phyloP scores from a whole-genome alignment of 2,888 invertebrate genomes.

The Hydriomena furcata region DNA sequence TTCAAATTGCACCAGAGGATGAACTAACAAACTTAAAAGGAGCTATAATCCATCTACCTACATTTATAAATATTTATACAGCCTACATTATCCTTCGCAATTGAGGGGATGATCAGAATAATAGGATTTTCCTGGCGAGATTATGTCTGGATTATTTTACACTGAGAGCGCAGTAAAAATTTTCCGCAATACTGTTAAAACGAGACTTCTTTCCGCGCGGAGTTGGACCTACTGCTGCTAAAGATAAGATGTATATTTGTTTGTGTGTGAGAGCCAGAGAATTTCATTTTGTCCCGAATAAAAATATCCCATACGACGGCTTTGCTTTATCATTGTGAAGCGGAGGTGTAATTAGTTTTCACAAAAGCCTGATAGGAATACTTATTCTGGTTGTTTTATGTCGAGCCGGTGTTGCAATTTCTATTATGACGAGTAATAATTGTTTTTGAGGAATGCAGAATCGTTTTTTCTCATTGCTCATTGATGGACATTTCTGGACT shows the following conservation, averaged over 20 bases:
- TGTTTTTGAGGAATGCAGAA: too few species aligned
- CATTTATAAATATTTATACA: conserved; percentile 21
- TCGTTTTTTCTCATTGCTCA: too few species aligned
- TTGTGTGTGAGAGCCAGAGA: conserved; percentile 41
- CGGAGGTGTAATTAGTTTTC: conserved; percentile 80
- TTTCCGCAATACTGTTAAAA: conserved; percentile 49
- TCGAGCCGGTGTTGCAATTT: too few species aligned
- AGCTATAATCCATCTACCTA: not conserved
- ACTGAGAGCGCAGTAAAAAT: conserved; percentile 68
- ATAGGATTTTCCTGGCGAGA: conserved; percentile 80
- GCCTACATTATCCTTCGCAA: conserved; percentile 41
- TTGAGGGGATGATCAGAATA: conserved; percentile 74
- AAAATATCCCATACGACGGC: conserved; percentile 81
- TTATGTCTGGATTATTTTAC: conserved; percentile 80
- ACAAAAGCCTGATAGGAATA: conserved; percentile 53
- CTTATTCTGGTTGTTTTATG: conserved; percentile 60
- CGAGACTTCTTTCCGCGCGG: conserved; percentile 7
- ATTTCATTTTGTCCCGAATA: conserved; percentile 81
- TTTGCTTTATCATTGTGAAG: conserved; percentile 83
- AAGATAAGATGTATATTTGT: conserved; percentile 37
- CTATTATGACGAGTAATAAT: too few species aligned
- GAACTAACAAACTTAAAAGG: too few species aligned
- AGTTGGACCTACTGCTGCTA: not conserved
- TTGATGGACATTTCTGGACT: too few species aligned
- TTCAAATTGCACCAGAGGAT: too few species aligned